Evolutionary conservation across 2,113 vertebrate genomes (phyloP), one percentile per base, ranked within the genome.

Genomic region (Psettodes erumei): DNA sequence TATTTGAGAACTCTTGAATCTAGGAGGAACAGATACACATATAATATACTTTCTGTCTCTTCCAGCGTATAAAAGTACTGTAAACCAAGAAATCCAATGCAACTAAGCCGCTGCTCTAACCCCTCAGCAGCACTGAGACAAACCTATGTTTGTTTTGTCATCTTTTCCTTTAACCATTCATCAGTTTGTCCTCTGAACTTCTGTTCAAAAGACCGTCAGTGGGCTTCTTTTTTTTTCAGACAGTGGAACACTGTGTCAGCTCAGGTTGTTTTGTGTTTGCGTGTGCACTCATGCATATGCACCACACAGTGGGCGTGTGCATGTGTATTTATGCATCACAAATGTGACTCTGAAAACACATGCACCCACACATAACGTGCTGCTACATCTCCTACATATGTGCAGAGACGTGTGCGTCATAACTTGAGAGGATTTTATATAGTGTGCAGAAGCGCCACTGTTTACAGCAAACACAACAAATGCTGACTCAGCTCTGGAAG

Each of bases 401-500:
- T 58, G 47, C 21, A 56, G 0, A 23, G 12, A 30, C 45, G 42
- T 75, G 18, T 48, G 50, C 40, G 16, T 56, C 27, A 18, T 21
- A 25, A 50, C 42, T 10, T 21, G 7, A 53, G 27, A 35, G 2
- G 51, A 38, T 61, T 61, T 53, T 45, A 28, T 37, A 21, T 30
- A 6, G 60, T 56, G 43, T 61, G 50, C 63, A 56, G 33, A 68
- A 28, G 51, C 19, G 1, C 71, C 51, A 21, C 30, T 33, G 55
- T 81, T 58, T 54, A 37, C 18, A 66, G 33, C 54, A 23, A 70
- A 78, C 77, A 81, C 35, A 67, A 67, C 28, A 69, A 64, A 63
- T 1, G 67, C 66, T 83, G 79, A 74, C 37, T 75, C 79, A 68
- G 61, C 23, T 45, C 61, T 64, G 27, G 60, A 23, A 33, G 59